These are phyloP conservation scores for Agriotes lineatus DNA, from an alignment of 2,888 invertebrate species.

Conservation along the genomic window DNA sequence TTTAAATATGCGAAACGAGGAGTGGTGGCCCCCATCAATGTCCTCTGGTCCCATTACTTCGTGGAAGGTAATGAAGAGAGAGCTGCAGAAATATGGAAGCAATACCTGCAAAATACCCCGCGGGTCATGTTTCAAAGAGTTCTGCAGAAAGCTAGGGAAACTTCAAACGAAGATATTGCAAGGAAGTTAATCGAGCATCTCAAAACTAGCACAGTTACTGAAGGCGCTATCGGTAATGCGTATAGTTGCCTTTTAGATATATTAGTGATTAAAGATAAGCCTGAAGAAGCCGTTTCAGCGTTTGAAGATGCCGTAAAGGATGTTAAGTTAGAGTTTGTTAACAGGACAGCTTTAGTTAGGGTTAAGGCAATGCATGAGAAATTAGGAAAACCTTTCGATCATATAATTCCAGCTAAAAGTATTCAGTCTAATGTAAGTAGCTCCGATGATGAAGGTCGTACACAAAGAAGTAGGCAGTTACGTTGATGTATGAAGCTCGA, in stretches of 20 bases:
- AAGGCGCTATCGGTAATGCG: conserved; percentile 70
- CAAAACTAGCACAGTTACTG: conserved; percentile 66
- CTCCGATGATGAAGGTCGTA: conserved; percentile 51
- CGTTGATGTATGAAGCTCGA: neutral
- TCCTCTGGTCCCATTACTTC: conserved; percentile 79
- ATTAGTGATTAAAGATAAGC: conserved; percentile 65
- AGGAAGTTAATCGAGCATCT: conserved; percentile 66
- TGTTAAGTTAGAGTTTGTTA: conserved; percentile 71
- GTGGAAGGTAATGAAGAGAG: conserved; percentile 71
- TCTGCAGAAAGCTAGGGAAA: conserved; percentile 68
- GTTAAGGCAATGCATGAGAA: conserved; percentile 70
- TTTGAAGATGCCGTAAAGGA: conserved; percentile 68
- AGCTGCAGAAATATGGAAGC: conserved; percentile 75
- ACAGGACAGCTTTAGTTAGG: conserved; percentile 70
- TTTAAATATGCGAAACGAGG: conserved; percentile 73
- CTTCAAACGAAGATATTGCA: conserved; percentile 66
- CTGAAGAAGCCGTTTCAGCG: conserved; percentile 66
- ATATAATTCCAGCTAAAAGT: conserved; percentile 68
- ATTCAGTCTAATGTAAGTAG: conserved; percentile 55
- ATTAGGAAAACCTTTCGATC: conserved; percentile 71
- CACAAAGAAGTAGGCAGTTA: neutral
- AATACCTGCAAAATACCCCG: conserved; percentile 68
- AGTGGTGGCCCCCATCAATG: conserved; percentile 73
- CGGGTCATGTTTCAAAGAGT: conserved; percentile 73
- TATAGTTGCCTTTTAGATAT: conserved; percentile 72